Evolutionary conservation across 1,140 invertebrate genomes (phyloP).

Genomic region (Sipha flava): DNA sequence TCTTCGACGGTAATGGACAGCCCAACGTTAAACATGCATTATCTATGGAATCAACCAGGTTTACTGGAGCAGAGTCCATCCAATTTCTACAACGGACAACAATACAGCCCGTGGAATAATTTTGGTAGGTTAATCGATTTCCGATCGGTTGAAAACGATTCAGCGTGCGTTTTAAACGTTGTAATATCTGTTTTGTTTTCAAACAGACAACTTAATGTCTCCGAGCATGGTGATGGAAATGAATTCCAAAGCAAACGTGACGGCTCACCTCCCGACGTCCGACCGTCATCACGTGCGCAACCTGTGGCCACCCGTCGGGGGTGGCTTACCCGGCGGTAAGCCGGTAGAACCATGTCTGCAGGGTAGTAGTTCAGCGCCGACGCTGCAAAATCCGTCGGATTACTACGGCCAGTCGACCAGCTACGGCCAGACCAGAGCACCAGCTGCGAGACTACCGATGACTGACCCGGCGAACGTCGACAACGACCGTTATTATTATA

Average conservation of each 20-base stretch:
- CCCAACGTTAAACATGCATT: slow-evolving; percentile 47
- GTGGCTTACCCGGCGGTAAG: slow-evolving; percentile 15
- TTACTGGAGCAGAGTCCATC: background rate
- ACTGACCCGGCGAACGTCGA: background rate
- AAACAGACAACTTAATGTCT: background rate
- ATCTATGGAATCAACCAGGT: slow-evolving; percentile 46
- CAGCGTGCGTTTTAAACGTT: background rate
- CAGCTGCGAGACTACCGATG: background rate
- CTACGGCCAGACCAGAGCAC: background rate
- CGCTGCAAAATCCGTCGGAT: background rate
- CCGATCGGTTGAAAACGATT: too few species aligned
- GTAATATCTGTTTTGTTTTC: background rate
- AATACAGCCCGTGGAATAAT: slow-evolving; percentile 5
- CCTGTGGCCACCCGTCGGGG: background rate
- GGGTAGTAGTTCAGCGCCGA: background rate
- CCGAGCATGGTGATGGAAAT: background rate
- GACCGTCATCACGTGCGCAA: background rate
- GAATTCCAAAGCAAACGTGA: background rate
- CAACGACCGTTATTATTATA: background rate
- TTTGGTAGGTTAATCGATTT: background rate
- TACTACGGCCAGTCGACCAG: slow-evolving; percentile 2
- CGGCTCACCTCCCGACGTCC: background rate
- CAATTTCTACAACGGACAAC: background rate
- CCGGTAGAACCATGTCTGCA: background rate
- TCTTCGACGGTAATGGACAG: slow-evolving; percentile 70